Evolutionary conservation across 2,888 invertebrate species (phyloP), one percentile per base, ranked within the genome.

Genomic region (Exocentrus adspersus): DNA sequence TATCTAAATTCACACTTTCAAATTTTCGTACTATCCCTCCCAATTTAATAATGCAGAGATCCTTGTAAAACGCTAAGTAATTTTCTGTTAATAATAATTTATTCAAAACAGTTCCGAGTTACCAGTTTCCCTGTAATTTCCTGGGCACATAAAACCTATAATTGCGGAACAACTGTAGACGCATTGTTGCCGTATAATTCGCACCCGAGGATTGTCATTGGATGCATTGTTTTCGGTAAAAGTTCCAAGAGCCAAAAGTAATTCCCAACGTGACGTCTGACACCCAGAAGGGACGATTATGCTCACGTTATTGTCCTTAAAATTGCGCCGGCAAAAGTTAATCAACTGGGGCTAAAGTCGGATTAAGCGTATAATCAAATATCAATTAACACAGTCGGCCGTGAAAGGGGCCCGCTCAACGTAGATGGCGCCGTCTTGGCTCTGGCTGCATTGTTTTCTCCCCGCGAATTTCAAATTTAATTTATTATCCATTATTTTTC

Each of bases 311-410:
- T 79, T 79, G 78, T 79, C 74, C 71, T 67, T 67, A 73, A 77
- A 79, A 79, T 79, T 79, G 75, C 77, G 67, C 67, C 72, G 67
- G 71, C 75, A 68, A 64, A 74, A 76, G 80, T 80, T 80, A 81
- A 80, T 80, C 80, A 79, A 77, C 73, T 76, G 74, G 73, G 77
- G 77, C 78, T 76, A 77, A 79, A 79, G 76, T 73, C 75, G 77
- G 76, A 81, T 80, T 81, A 80, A 77, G 78, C 75, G 75, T 72
- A 78, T 80, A 80, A 80, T 81, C 79, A 80, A 81, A 80, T 79
- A 79, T 80, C 80, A 80, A 80, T 80, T 81, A 80, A 78, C 77
- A 70, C 71, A 30, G 57, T 45, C 32, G 42, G 30, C 14, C 20
- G 53, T 57, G 62, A 60, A 62, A 62, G 50, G 57, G 24, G 59